Percentiles rank a stretch among this genome's conserved stretches.
phyloP scores from a whole-genome alignment of 2,888 invertebrate genomes.

The Podotricha telesiphe region DNA sequence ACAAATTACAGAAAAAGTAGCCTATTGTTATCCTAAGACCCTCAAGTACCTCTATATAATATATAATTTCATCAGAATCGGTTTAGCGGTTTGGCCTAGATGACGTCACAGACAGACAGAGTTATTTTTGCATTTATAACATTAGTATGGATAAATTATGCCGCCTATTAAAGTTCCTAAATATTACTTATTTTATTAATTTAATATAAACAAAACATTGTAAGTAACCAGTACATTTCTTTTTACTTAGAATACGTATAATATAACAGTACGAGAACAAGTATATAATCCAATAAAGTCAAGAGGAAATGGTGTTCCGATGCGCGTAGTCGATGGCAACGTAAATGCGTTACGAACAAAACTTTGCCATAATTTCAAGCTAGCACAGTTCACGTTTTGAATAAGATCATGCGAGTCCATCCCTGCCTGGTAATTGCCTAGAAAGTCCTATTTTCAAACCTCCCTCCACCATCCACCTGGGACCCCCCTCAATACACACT shows the following conservation, averaged over 20 bases:
- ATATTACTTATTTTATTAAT: no score
- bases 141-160: no score
- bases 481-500: conserved; percentile 39
- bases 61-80: no score
- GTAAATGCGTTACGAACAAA: conserved; percentile 41
- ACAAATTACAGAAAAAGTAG: no score
- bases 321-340: conserved; percentile 25
- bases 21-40: no score
- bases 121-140: no score
- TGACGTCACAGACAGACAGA: no score
- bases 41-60: no score
- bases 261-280: neutral
- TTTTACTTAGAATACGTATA: neutral
- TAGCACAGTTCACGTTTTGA: conserved; percentile 43
- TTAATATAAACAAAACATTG: no score
- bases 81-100: no score
- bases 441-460: conserved; percentile 64
- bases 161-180: no score
- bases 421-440: conserved; percentile 73
- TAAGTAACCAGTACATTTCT: neutral
- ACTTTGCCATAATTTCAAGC: conserved; percentile 41
- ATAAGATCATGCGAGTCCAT: conserved; percentile 53
- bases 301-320: conserved; percentile 8
- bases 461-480: conserved; percentile 42
- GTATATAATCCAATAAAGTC: neutral